A percentile compares a stretch with the other conserved stretches of the same genome.
Evolutionary conservation across 1,140 invertebrate genomes (phyloP).

Genomic region (Streblospio benedicti): DNA sequence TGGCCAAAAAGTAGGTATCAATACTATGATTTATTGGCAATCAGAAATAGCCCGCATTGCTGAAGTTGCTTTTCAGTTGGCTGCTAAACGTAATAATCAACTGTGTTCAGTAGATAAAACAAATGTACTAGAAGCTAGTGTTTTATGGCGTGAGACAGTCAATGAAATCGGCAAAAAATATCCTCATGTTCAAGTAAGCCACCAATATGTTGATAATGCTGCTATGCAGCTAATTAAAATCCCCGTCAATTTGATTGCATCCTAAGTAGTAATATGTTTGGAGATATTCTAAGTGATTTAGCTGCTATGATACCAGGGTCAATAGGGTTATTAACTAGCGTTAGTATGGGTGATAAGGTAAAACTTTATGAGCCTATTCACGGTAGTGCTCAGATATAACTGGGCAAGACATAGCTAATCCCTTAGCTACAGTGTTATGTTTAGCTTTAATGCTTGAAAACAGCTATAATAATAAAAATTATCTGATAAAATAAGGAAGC

Average conservation of each 20-base stretch:
- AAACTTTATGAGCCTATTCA: not conserved
- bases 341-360: not conserved
- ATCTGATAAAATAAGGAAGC: no score
- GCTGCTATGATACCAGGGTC: slow-evolving; percentile 3
- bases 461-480: not conserved
- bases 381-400: not conserved
- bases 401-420: not conserved
- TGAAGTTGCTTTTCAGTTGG: slow-evolving; percentile 6
- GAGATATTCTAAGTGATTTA: slow-evolving; percentile 2
- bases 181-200: slow-evolving; percentile 10
- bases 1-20: not conserved
- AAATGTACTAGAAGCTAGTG: slow-evolving; percentile 15
- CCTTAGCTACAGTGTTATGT: not conserved
- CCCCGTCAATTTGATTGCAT: not conserved
- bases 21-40: slow-evolving; percentile 1
- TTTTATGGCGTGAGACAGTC: slow-evolving; percentile 11
- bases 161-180: slow-evolving; percentile 9
- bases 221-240: slow-evolving; percentile 15
- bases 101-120: slow-evolving; percentile 13
- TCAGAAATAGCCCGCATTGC: slow-evolving; percentile 14
- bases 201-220: slow-evolving; percentile 12
- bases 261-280: not conserved
- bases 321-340: not conserved
- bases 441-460: not conserved
- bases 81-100: slow-evolving; percentile 3